Conservation (phyloP, 2,888 invertebrate species). For the Synanthedon myopaeformis region DNA sequence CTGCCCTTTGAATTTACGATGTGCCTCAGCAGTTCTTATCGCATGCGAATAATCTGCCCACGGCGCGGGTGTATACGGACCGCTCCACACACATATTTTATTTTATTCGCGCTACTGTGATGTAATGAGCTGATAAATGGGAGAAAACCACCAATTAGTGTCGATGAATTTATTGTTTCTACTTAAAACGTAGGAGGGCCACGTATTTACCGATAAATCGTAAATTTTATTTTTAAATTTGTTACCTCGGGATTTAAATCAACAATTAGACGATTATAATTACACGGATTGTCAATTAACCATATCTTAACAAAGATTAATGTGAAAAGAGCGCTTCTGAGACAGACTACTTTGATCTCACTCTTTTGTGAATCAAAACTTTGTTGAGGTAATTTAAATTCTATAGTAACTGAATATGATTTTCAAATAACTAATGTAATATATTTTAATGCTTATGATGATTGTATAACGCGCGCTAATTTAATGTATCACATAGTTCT, state of each 20-base stretch:
- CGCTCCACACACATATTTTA: conserved; percentile 67
- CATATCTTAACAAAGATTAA: conserved; percentile 22
- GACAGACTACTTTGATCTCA: background rate
- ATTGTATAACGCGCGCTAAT: too few relatives aligned
- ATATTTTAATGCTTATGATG: too few relatives aligned
- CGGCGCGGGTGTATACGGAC: conserved; percentile 41
- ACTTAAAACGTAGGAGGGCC: conserved; percentile 69
- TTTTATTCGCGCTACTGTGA: conserved; percentile 72
- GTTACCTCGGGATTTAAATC: conserved; percentile 42
- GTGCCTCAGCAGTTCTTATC: conserved; percentile 69
- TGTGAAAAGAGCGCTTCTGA: conserved; percentile 6
- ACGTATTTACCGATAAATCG: conserved; percentile 47
- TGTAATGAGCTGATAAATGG: conserved; percentile 72
- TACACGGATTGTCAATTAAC: conserved; percentile 36
- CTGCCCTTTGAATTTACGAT: conserved; percentile 69
- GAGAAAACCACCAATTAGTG: conserved; percentile 72
- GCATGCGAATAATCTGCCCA: conserved; percentile 69
- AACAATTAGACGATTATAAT: conserved; percentile 43
- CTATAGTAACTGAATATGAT: background rate
- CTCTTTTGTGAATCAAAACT: background rate
- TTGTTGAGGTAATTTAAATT: background rate
- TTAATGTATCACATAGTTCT: too few relatives aligned
- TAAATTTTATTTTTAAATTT: conserved; percentile 58
- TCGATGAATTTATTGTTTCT: conserved; percentile 72
- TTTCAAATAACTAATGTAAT: too few relatives aligned